Conservation (phyloP, 2,113 vertebrate genomes). For the Vidua chalybeata region DNA sequence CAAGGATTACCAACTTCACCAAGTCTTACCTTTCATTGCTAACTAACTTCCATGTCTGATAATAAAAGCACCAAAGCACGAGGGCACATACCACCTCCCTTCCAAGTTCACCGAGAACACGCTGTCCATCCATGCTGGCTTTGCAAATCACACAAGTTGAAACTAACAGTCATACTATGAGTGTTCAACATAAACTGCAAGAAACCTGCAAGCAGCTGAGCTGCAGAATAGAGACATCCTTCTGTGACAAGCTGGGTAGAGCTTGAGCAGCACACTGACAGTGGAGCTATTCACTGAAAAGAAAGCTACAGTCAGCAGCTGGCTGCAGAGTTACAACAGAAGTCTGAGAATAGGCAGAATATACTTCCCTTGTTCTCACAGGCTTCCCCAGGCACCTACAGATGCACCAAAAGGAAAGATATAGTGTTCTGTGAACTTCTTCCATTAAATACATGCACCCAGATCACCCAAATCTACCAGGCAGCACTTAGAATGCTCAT, state of each 20-base stretch:
- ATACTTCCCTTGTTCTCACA: neutral
- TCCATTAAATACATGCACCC: neutral
- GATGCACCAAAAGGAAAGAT: neutral
- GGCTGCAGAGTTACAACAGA: neutral
- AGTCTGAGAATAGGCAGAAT: neutral
- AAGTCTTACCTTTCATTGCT: neutral
- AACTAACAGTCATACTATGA: neutral
- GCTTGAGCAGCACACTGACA: neutral
- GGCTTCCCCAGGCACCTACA: neutral
- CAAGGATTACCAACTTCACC: neutral
- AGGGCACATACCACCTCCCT: neutral
- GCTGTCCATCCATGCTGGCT: accelerated
- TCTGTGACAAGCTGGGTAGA: neutral
- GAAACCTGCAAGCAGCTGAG: neutral
- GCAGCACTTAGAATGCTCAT: neutral
- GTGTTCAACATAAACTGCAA: neutral
- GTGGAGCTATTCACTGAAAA: neutral
- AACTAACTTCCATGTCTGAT: neutral
- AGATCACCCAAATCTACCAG: neutral
- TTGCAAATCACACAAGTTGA: neutral
- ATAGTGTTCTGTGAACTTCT: accelerated
- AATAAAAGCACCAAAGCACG: neutral
- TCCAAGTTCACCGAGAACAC: neutral
- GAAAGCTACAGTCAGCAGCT: slow-evolving; percentile 5
- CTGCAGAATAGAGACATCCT: neutral